phyloP scores from a whole-genome alignment of 2,797 vertebrate species.

The Lepilemur septentrionalis region DNA sequence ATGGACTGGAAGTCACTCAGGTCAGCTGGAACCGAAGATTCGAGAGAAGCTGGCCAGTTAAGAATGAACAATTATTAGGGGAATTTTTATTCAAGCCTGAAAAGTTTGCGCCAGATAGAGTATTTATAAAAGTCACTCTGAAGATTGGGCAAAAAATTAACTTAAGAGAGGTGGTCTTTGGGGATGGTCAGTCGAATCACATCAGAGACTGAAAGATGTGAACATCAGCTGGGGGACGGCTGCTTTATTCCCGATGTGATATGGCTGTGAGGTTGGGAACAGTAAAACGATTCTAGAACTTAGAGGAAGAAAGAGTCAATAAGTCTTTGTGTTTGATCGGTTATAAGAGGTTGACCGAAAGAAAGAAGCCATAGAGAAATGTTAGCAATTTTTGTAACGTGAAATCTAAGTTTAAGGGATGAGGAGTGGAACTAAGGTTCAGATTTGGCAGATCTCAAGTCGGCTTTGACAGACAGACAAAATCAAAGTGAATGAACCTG shows the following conservation, averaged over 20 bases:
- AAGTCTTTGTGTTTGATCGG: neutral
- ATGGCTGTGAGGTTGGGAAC: accelerated
- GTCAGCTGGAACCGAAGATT: neutral
- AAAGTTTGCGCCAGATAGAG: neutral
- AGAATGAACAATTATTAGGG: neutral
- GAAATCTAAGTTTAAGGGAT: neutral
- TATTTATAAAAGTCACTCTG: neutral
- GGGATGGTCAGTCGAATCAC: neutral
- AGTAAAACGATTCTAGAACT: neutral
- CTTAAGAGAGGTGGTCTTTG: neutral
- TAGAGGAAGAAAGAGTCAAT: neutral
- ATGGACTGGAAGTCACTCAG: neutral
- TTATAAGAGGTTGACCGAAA: neutral
- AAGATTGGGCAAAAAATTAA: neutral
- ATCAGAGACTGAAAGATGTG: neutral
- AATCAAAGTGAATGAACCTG: neutral
- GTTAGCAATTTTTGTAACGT: neutral
- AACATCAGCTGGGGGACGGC: neutral
- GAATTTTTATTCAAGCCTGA: neutral
- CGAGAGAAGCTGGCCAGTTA: neutral
- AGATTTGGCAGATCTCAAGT: neutral
- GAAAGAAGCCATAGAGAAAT: neutral
- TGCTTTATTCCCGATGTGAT: neutral
- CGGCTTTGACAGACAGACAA: neutral
- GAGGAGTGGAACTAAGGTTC: neutral